Percentiles rank a stretch among this genome's conserved stretches.
phyloP scores from a whole-genome alignment of 2,888 invertebrate genomes.

The Idaea dimidiata region DNA sequence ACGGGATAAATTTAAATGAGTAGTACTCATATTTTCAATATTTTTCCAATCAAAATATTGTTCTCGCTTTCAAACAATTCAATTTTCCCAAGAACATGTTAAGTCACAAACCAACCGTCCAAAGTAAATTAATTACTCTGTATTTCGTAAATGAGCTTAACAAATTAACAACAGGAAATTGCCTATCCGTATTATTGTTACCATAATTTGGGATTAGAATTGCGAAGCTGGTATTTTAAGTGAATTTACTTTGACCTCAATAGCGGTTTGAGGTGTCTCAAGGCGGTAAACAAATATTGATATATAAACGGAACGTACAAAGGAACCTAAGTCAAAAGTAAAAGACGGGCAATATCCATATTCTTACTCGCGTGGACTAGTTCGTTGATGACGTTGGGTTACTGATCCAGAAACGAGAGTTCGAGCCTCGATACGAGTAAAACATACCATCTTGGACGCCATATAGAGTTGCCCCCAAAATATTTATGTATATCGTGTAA shows the following conservation, averaged over 20 bases:
- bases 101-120: slow-evolving; percentile 8
- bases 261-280: slow-evolving; percentile 44
- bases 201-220: slow-evolving; percentile 36
- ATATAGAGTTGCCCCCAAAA: too few species aligned
- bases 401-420: too few species aligned
- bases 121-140: not conserved
- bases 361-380: too few species aligned
- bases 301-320: not conserved
- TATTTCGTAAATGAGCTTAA: slow-evolving; percentile 11
- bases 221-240: slow-evolving; percentile 37
- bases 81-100: slow-evolving; percentile 24
- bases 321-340: too few species aligned
- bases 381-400: too few species aligned
- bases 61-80: not conserved
- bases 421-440: too few species aligned
- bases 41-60: not conserved
- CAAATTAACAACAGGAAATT: slow-evolving; percentile 18
- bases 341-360: too few species aligned
- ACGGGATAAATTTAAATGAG: too few species aligned
- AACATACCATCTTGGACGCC: too few species aligned
- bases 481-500: too few species aligned
- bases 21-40: not conserved
- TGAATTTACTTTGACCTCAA: slow-evolving; percentile 41
- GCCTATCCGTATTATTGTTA: slow-evolving; percentile 30
- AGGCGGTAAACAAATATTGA: slow-evolving; percentile 27